A percentile compares a stretch with the other conserved stretches of the same genome.
Conservation (phyloP, 2,888 invertebrate genomes). For the Brachylomia viminalis region DNA sequence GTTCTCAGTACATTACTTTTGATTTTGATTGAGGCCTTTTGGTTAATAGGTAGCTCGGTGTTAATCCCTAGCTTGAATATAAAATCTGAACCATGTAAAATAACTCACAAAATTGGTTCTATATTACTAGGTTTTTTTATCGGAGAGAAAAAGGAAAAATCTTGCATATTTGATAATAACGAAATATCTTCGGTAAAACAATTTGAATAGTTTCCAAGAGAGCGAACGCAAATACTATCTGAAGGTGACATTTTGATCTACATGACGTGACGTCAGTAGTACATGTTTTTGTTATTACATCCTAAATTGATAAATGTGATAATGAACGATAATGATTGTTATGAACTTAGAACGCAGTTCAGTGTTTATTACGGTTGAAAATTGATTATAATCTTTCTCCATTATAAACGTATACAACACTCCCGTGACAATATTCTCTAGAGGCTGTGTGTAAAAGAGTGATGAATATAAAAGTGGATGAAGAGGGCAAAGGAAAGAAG, state of each 20-base stretch:
- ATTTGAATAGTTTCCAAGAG: constrained; percentile 21
- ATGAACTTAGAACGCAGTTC: constrained; percentile 10
- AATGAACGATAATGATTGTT: constrained; percentile 25
- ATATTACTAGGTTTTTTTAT: no score
- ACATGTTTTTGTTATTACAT: constrained; percentile 53
- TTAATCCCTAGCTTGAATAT: no score
- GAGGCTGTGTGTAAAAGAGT: background rate
- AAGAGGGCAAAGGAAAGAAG: background rate
- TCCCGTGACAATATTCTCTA: background rate
- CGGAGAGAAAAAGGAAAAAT: background rate
- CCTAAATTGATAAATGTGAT: constrained; percentile 52
- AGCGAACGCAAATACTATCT: constrained; percentile 2
- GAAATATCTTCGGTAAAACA: background rate
- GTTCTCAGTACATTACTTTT: background rate
- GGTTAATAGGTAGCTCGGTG: no score
- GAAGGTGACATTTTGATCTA: constrained; percentile 51
- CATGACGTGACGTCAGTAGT: background rate
- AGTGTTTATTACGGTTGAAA: background rate
- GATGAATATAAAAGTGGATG: background rate
- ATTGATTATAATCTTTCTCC: constrained; percentile 26
- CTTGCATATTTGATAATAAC: background rate
- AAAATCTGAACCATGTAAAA: no score
- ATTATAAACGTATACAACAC: background rate
- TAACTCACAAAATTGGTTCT: background rate
- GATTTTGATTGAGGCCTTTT: no score